phyloP scores from a whole-genome alignment of 2,797 vertebrate species.

The Anableps anableps region DNA sequence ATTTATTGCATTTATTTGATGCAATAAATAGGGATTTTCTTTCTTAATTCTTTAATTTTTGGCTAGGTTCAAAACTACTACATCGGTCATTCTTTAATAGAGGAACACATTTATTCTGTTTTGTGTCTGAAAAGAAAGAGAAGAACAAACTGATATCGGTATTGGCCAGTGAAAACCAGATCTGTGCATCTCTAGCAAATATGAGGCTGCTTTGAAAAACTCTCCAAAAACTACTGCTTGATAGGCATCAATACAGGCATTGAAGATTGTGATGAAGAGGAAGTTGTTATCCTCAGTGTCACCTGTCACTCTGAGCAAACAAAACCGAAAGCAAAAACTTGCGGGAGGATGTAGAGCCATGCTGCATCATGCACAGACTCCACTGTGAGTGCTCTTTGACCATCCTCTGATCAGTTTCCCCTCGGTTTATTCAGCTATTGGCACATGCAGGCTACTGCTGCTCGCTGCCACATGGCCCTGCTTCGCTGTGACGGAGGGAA shows the following conservation, averaged over 20 bases:
- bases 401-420: slow-evolving; percentile 56
- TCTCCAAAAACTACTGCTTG: not conserved
- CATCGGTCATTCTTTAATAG: not conserved
- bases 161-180: not conserved
- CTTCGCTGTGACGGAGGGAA: slow-evolving; percentile 24
- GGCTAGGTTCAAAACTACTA: not conserved
- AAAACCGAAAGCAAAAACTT: slow-evolving; percentile 23
- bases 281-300: not conserved
- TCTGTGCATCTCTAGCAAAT: not conserved
- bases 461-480: slow-evolving; percentile 55
- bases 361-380: slow-evolving; percentile 34
- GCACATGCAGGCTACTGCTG: slow-evolving; percentile 56
- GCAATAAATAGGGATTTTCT: not conserved
- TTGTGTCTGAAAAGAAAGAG: not conserved
- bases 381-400: slow-evolving; percentile 47
- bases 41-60: not conserved
- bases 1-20: too few species aligned
- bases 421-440: slow-evolving; percentile 73
- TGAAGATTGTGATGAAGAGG: not conserved
- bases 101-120: not conserved
- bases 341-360: slow-evolving; percentile 15
- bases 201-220: not conserved
- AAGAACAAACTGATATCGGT: not conserved
- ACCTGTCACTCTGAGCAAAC: not conserved
- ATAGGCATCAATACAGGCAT: not conserved